Evolutionary conservation across 1,140 invertebrate species (phyloP), one percentile per base, ranked within the genome.

Genomic region (Drosophila nikananu): DNA sequence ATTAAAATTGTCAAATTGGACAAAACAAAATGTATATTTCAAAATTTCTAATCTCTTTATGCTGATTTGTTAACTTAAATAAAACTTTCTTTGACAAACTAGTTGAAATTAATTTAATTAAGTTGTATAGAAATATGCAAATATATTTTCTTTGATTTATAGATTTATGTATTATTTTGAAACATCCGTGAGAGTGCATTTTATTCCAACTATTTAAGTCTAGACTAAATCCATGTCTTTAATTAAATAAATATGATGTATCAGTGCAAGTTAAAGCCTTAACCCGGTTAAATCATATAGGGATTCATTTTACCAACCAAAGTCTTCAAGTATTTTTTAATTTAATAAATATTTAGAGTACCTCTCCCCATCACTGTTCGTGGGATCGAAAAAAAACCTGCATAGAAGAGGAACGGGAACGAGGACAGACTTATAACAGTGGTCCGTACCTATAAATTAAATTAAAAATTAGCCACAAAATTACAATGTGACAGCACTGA

Each of bases 291-390:
- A 48, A 27, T 12, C 2, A n/a, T 10, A 25, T 25, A 49, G 12
- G 12, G 13, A 46, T 15, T 48, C 21, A 15, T 5, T 12, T 10
- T 27, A 51, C 17, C 17, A 27, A 51, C 17, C n/a, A 52, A 52
- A 19, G 12, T 0, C 12, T 32, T 15, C 7, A 21, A 35, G 30
- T 35, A 35, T 37, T 37, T 35, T 37, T 23, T 37, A 6, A 4
- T 23, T 23, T 0, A 0, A 21, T 23, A 25, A 2, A 21, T 4
- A 39, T 15, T 27, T 21, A 41, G 8, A 19, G 35, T 58, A 64
- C 61, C 35, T 59, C 41, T 41, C 35, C 55, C 65, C 65, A 39
- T 71, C 67, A 54, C 67, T 67, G 48, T 54, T 30, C 5, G 7
- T 17, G 17, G 19, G 7, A 44, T 55, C 23, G 12, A 42, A 30